Evolutionary conservation across 1,140 invertebrate species (phyloP).

Genomic region (Drosophila burlai): DNA sequence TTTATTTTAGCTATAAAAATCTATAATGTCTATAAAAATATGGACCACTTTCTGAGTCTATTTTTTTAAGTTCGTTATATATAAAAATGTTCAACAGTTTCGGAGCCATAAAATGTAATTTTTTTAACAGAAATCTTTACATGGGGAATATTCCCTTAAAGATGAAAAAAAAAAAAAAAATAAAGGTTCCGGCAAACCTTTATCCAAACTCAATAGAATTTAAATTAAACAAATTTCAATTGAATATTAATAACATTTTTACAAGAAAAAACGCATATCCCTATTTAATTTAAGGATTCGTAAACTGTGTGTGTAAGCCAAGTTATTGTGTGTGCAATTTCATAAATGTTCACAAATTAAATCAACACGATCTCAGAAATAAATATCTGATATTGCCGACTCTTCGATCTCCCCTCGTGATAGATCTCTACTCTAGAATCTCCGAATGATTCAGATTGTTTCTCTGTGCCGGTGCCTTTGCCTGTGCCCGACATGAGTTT

Average conservation of each 20-base stretch:
- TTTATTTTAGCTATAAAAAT: neutral
- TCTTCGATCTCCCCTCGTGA: slow-evolving; percentile 22
- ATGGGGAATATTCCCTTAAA: too few species aligned
- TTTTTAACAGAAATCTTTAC: too few species aligned
- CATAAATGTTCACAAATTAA: neutral
- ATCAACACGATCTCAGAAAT: neutral
- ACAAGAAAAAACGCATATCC: too few species aligned
- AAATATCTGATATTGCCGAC: neutral
- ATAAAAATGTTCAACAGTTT: too few species aligned
- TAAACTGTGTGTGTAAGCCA: neutral
- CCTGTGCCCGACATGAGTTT: slow-evolving; percentile 44
- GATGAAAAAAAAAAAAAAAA: too few species aligned
- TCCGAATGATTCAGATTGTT: slow-evolving; percentile 59
- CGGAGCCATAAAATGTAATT: too few species aligned
- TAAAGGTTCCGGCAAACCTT: neutral
- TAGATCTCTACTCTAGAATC: slow-evolving; percentile 30
- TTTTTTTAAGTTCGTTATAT: too few species aligned
- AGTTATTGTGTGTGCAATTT: neutral
- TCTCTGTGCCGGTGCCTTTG: slow-evolving; percentile 13
- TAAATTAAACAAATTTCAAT: neutral
- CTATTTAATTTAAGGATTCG: neutral
- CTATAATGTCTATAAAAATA: neutral
- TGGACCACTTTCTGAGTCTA: too few species aligned
- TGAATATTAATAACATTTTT: too few species aligned
- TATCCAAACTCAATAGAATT: neutral